Evolutionary conservation across 2,888 invertebrate species (phyloP).

Genomic region (Mesorhabditis spiculigera): DNA sequence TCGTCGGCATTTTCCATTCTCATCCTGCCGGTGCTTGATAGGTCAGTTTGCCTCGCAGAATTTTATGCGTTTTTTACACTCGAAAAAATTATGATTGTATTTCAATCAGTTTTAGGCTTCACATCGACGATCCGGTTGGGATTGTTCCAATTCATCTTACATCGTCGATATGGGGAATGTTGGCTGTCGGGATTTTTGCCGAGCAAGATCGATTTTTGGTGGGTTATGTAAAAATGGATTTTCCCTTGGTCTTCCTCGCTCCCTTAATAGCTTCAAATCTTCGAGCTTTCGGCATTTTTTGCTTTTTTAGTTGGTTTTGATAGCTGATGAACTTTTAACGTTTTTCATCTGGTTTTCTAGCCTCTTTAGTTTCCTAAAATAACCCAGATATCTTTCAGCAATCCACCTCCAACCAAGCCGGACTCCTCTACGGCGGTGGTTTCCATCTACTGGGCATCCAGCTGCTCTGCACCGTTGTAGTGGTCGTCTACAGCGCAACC

Average conservation of each 20-base stretch:
- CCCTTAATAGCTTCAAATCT: not conserved
- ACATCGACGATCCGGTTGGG: constrained; percentile 46
- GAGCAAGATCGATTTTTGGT: constrained; percentile 52
- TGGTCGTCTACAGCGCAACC: constrained; percentile 52
- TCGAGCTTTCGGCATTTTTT: not conserved
- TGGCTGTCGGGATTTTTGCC: constrained; percentile 59
- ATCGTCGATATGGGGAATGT: constrained; percentile 57
- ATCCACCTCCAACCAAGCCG: constrained; percentile 29
- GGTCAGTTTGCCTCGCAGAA: not conserved
- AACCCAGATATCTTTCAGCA: constrained; percentile 4
- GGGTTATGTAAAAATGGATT: constrained; percentile 11
- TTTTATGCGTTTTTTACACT: not conserved
- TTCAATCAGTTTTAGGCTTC: constrained; percentile 14
- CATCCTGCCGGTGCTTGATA: constrained; percentile 40
- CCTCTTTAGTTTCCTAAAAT: not conserved
- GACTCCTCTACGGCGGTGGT: constrained; percentile 48
- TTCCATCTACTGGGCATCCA: constrained; percentile 58
- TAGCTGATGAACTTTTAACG: not conserved
- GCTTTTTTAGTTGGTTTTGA: not conserved
- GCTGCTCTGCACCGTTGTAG: constrained; percentile 45
- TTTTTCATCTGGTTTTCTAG: not conserved
- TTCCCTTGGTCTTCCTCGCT: not conserved
- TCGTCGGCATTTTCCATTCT: constrained; percentile 38
- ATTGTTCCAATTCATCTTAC: constrained; percentile 48
- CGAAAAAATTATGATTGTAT: not conserved